A percentile compares a stretch with the other conserved stretches of the same genome.
Conservation (phyloP, 2,113 vertebrate genomes). For the Pygoscelis antarcticus region DNA sequence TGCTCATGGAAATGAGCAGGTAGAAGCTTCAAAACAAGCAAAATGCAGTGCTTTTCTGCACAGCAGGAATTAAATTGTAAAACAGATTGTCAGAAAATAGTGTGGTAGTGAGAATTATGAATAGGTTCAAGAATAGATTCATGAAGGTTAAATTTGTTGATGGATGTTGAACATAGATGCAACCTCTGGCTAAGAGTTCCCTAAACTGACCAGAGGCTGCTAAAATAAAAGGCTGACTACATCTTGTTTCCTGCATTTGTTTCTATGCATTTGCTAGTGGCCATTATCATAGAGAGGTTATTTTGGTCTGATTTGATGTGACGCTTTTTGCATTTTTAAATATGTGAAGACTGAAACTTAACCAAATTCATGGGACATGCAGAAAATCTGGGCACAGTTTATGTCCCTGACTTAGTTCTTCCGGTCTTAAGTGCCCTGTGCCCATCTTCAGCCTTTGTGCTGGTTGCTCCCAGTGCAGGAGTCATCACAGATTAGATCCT, state of each 20-base stretch:
- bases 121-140: conserved; percentile 25
- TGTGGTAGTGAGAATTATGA: background rate
- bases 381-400: background rate
- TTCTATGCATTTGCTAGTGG: conserved; percentile 7
- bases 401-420: background rate
- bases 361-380: background rate
- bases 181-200: background rate
- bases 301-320: conserved; percentile 18
- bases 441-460: background rate
- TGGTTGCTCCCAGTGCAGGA: background rate
- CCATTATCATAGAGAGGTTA: conserved; percentile 7
- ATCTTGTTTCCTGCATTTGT: background rate
- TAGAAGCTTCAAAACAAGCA: conserved; percentile 16
- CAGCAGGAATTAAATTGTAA: conserved; percentile 19
- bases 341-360: background rate
- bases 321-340: conserved; percentile 31
- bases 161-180: background rate
- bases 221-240: background rate
- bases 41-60: background rate
- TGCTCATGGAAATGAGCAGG: background rate
- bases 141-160: conserved; percentile 34
- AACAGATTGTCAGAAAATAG: conserved; percentile 7
- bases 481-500: background rate
- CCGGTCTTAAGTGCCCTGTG: background rate
- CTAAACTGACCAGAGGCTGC: background rate